Evolutionary conservation across 2,797 vertebrate species (phyloP), one percentile per base, ranked within the genome.

Genomic region (Xyrichtys novacula): DNA sequence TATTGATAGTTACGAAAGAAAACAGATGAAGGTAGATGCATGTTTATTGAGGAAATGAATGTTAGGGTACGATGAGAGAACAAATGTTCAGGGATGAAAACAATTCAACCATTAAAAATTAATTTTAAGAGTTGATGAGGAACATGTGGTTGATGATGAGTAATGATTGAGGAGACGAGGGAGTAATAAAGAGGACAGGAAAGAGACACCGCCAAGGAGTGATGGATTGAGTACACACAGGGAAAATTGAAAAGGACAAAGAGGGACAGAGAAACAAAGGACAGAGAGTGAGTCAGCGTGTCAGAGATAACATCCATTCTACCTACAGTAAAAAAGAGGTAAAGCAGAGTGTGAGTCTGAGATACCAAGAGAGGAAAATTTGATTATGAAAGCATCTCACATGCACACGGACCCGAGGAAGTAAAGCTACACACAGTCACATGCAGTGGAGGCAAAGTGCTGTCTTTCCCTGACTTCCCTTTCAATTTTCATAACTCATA

Each of bases 251-350:
- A 52, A 79, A 66, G 78, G 70, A 80, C 43, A 85, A 66, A 91
- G 60, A 88, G 69, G 80, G 74, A 83, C 34, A 89, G 73, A 88
- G 71, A 91, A 79, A 90, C 67, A 92, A 71, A 82, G 84, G 69
- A 90, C 73, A 87, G 66, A 76, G 54, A 85, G 74, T 88, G 65
- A 91, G 88, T 93, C 87, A 87, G 84, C 52, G 56, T 67, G 79
- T 90, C 86, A 87, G 73, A 85, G 73, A 89, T 65, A 85, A 84
- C 56, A 77, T 26, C 40, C 54, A 5, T 48, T 80, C 79, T 63
- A 78, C 81, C 78, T 82, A 85, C 58, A 81, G 75, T 44, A 65
- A 80, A 77, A n/a, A 64, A 86, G 67, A 74, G 78, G 80, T 69
- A 64, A 85, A 87, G 85, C 85, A 85, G 74, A 81, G 81, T 38